Percentiles rank a stretch among this genome's conserved stretches.
Conservation (phyloP, 2,113 vertebrate species). For the Dromaius novaehollandiae region DNA sequence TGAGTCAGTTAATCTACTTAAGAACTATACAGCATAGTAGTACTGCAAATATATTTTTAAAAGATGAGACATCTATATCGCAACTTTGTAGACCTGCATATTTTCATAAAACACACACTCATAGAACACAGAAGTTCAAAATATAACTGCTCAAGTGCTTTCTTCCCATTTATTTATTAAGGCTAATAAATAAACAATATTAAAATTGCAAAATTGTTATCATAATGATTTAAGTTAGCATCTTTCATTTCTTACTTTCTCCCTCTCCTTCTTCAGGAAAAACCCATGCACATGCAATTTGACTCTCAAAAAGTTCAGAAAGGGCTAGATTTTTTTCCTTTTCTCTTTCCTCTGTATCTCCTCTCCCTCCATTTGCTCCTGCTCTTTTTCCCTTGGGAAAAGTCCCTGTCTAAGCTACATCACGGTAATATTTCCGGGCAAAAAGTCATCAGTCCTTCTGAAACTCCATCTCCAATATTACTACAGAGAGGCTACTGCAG, state of each 20-base stretch:
- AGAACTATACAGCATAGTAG: neutral
- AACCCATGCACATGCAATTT: neutral
- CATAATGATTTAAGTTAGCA: fast-evolving
- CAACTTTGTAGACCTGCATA: neutral
- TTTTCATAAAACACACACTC: neutral
- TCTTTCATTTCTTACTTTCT: neutral
- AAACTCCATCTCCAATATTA: neutral
- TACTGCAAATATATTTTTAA: neutral
- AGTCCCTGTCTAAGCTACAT: slow-evolving; percentile 35
- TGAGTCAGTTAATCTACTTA: neutral
- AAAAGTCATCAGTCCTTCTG: slow-evolving; percentile 34
- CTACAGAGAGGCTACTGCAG: neutral
- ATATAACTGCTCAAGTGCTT: neutral
- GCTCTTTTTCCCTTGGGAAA: slow-evolving; percentile 26
- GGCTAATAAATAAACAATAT: neutral
- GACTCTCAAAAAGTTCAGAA: neutral
- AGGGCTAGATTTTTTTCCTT: neutral
- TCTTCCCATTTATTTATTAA: neutral
- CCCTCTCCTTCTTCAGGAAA: neutral
- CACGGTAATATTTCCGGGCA: slow-evolving; percentile 47
- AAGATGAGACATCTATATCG: neutral
- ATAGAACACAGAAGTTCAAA: neutral
- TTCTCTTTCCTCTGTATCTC: neutral
- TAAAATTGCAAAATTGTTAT: neutral
- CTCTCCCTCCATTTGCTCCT: neutral